Conservation (phyloP, 2,797 vertebrate genomes). For the Sandelia bainsii region DNA sequence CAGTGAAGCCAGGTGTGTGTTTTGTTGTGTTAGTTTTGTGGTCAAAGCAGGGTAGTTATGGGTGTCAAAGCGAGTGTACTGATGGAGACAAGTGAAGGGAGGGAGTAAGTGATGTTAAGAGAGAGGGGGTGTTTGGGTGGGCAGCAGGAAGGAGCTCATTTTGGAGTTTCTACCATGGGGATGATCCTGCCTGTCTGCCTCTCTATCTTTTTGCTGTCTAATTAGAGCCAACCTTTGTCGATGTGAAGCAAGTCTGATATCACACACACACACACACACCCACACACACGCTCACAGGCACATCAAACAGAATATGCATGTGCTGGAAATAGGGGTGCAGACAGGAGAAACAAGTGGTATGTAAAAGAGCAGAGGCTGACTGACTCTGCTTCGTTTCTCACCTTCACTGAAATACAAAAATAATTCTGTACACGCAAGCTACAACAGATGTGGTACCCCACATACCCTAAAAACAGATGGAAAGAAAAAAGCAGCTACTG, state of each 20-base stretch:
- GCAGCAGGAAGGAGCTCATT: conserved; percentile 38
- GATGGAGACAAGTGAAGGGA: not conserved
- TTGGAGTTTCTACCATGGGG: conserved; percentile 14
- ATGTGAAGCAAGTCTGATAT: conserved; percentile 32
- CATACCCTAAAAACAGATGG: conserved; percentile 30
- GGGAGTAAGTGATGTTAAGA: not conserved
- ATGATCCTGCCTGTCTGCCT: conserved; percentile 49
- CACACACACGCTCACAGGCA: not conserved
- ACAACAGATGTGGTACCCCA: conserved; percentile 28
- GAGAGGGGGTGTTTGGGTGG: not conserved
- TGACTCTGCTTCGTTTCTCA: conserved; percentile 43
- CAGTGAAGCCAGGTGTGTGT: conserved; percentile 31
- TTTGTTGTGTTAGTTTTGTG: not conserved
- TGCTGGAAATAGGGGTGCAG: conserved; percentile 64
- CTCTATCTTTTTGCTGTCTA: conserved; percentile 41
- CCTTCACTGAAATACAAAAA: conserved; percentile 59
- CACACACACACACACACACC: too few species aligned
- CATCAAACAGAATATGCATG: conserved; percentile 58
- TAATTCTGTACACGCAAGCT: conserved; percentile 52
- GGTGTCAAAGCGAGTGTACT: conserved; percentile 7
- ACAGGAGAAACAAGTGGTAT: conserved; percentile 40
- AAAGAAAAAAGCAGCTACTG: conserved; percentile 33
- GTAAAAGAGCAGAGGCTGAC: conserved; percentile 43
- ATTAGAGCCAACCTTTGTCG: conserved; percentile 38
- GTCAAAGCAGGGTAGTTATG: not conserved